Conservation (phyloP, 2,113 vertebrate genomes). For the Pipra filicauda region DNA sequence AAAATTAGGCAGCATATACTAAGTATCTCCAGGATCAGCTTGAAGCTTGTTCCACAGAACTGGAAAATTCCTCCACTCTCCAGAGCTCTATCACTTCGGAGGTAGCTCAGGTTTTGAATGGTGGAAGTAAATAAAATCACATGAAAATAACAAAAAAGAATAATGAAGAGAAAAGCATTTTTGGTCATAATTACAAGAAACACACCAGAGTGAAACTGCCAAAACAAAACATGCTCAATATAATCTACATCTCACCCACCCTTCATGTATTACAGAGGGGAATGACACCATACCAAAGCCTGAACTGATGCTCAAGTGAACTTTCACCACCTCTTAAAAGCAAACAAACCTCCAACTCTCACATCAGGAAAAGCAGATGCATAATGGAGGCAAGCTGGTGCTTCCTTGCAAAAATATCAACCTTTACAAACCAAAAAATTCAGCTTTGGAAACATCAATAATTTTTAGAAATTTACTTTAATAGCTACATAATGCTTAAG, state of each 20-base stretch:
- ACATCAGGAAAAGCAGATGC: neutral
- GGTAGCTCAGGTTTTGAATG: neutral
- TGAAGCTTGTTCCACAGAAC: neutral
- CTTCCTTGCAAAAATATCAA: neutral
- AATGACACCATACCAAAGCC: neutral
- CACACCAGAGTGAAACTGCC: neutral
- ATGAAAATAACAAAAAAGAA: neutral
- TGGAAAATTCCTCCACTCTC: neutral
- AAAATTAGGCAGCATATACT: neutral
- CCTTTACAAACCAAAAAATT: neutral
- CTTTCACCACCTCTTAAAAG: neutral
- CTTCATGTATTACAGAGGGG: fast-evolving
- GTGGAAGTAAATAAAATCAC: neutral
- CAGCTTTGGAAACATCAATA: neutral
- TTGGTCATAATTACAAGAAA: neutral
- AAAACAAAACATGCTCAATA: neutral
- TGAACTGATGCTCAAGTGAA: neutral
- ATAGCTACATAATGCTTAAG: neutral
- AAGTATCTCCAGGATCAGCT: neutral
- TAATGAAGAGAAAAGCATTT: neutral
- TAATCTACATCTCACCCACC: neutral
- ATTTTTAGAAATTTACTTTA: neutral
- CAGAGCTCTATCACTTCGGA: neutral
- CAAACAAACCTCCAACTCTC: neutral
- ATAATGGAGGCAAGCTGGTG: neutral